A percentile compares a stretch with the other conserved stretches of the same genome.
Evolutionary conservation across 1,140 invertebrate genomes (phyloP).

Genomic region (Drosophila cardini): DNA sequence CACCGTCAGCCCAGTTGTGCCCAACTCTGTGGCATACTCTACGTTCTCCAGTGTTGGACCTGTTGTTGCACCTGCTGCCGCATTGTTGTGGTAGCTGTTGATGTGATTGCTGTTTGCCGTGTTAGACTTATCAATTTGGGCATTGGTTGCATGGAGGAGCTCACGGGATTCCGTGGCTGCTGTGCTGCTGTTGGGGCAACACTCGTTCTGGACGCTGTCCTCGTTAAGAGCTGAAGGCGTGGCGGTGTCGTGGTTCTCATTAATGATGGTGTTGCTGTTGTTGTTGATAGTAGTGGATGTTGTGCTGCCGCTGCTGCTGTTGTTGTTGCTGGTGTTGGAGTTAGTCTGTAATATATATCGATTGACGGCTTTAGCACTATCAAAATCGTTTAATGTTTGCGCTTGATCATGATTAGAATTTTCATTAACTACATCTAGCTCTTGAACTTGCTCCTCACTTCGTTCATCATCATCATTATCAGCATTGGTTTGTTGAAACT

Average conservation of each 20-base stretch:
- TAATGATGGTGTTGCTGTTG: conserved; percentile 42
- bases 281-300: conserved; percentile 36
- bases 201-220: conserved; percentile 19
- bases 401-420: conserved; percentile 52
- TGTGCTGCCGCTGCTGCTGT: conserved; percentile 25
- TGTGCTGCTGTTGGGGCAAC: conserved; percentile 40
- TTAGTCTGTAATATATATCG: conserved; percentile 76
- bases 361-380: conserved; percentile 64
- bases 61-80: conserved; percentile 9
- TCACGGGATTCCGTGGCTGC: conserved; percentile 42
- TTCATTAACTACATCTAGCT: conserved; percentile 60
- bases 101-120: conserved; percentile 43
- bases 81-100: conserved; percentile 18
- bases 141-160: conserved; percentile 34
- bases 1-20: not conserved
- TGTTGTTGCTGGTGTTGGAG: conserved; percentile 59
- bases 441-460: conserved; percentile 18
- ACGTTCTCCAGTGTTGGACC: conserved; percentile 50
- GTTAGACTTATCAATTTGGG: conserved; percentile 65
- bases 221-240: conserved; percentile 56
- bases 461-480: conserved; percentile 7
- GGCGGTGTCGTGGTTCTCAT: conserved; percentile 41
- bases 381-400: conserved; percentile 54
- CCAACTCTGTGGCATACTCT: conserved; percentile 41
- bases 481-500: conserved; percentile 36